phyloP scores from a whole-genome alignment of 2,888 invertebrate species.

The Xanthia icteritia region DNA sequence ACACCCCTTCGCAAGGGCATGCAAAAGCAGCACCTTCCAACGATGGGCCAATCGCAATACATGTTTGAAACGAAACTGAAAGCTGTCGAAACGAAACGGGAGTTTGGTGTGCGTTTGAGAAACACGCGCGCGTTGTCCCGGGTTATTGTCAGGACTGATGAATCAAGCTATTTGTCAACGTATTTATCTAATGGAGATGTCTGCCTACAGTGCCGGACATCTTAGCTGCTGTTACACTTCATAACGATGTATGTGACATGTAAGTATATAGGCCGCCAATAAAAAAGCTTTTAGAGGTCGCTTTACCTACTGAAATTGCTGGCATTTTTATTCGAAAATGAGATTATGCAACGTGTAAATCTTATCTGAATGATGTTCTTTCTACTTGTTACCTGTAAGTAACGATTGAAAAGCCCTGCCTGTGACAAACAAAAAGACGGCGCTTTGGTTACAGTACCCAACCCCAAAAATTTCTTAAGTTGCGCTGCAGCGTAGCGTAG shows the following conservation, averaged over 20 bases:
- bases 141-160: conserved; percentile 56
- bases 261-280: background rate
- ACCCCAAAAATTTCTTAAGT: background rate
- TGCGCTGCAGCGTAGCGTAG: background rate
- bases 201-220: conserved; percentile 67
- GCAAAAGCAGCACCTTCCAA: conserved; percentile 83
- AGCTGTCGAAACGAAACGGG: conserved; percentile 18
- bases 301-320: background rate
- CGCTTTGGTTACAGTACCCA: too few species aligned
- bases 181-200: conserved; percentile 57
- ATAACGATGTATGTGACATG: conserved; percentile 41
- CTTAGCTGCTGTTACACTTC: conserved; percentile 49
- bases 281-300: background rate
- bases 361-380: background rate
- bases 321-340: background rate
- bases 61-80: conserved; percentile 66
- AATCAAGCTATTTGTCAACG: conserved; percentile 61
- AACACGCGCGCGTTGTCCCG: conserved; percentile 47
- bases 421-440: background rate
- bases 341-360: background rate
- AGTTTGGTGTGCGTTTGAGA: conserved; percentile 18
- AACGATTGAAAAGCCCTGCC: background rate
- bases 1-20: conserved; percentile 82
- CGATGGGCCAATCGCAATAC: conserved; percentile 80
- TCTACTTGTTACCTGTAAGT: too few species aligned